Conservation (phyloP, 2,797 vertebrate species). For the Sparus aurata region DNA sequence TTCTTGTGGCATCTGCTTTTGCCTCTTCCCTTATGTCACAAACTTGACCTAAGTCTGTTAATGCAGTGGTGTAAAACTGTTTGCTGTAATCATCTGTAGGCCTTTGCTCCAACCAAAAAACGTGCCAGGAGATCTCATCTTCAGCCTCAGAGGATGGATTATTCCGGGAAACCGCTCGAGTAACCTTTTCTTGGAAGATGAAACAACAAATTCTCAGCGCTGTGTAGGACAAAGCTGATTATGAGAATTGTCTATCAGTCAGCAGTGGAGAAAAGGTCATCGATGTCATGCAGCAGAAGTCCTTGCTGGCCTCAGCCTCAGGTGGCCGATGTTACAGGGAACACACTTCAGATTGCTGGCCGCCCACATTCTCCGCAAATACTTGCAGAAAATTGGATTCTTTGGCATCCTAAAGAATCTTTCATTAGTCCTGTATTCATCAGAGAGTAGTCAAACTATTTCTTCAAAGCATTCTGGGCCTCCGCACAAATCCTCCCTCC, state of each 20-base stretch:
- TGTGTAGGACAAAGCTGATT: background rate
- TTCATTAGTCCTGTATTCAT: background rate
- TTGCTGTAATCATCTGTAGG: background rate
- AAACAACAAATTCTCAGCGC: background rate
- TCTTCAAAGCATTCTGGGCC: background rate
- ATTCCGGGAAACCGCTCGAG: background rate
- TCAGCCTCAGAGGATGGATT: background rate
- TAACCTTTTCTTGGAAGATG: background rate
- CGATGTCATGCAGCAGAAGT: background rate
- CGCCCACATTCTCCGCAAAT: background rate
- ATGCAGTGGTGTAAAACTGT: no score
- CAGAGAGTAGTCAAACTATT: background rate
- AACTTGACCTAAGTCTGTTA: background rate
- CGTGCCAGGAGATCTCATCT: background rate
- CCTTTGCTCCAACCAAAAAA: background rate
- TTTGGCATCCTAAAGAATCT: background rate
- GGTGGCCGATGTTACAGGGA: background rate
- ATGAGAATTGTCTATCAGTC: conserved; percentile 5
- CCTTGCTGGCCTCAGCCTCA: background rate
- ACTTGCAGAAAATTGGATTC: conserved; percentile 5
- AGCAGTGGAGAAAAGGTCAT: background rate
- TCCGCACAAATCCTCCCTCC: background rate
- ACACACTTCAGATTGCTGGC: background rate
- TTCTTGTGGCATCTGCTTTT: background rate
- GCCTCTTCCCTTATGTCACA: background rate